Conservation (phyloP, 2,113 vertebrate genomes). For the Ifrita kowaldi region DNA sequence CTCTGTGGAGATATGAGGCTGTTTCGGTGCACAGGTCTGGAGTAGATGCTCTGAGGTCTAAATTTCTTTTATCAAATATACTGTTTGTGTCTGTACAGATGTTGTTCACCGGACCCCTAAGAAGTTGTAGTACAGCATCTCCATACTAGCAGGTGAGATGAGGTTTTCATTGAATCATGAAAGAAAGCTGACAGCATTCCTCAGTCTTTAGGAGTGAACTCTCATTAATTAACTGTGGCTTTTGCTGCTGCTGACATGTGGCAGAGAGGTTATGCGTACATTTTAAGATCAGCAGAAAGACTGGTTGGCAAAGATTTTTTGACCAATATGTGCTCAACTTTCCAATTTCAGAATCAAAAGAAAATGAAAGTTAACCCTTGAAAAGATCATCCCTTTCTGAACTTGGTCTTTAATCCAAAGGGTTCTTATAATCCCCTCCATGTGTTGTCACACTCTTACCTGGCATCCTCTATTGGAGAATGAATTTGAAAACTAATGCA, state of each 20-base stretch:
- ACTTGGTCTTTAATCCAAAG: background rate
- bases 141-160: background rate
- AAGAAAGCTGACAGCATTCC: background rate
- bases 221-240: background rate
- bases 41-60: background rate
- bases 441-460: background rate
- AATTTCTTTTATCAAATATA: background rate
- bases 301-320: background rate
- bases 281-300: background rate
- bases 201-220: background rate
- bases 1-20: background rate
- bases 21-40: background rate
- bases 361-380: background rate
- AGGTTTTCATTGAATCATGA: background rate
- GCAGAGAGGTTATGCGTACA: background rate
- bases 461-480: background rate
- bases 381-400: background rate
- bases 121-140: background rate
- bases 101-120: background rate
- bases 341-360: background rate
- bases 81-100: background rate
- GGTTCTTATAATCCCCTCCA: background rate
- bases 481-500: background rate
- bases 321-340: background rate
- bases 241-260: background rate